phyloP scores from a whole-genome alignment of 2,888 invertebrate genomes.

The Malthinus seriepunctatus region DNA sequence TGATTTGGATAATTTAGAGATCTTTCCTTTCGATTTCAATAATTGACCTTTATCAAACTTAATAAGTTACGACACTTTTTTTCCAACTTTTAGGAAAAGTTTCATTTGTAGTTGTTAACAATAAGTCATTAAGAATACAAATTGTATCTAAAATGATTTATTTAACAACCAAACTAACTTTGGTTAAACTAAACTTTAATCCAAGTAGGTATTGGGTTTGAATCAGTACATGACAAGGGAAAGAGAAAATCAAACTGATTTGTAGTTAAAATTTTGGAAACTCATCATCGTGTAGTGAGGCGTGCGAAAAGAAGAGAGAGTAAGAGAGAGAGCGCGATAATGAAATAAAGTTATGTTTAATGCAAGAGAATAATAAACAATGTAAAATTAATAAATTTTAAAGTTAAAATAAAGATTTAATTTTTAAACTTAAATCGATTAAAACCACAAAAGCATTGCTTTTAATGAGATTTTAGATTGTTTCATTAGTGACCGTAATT shows the following conservation, averaged over 20 bases:
- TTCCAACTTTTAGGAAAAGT: no score
- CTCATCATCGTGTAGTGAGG: neutral
- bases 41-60: no score
- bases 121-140: neutral
- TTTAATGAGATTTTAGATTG: constrained; percentile 25
- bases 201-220: constrained; percentile 9
- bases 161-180: constrained; percentile 11
- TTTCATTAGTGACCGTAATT: constrained; percentile 26
- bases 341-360: no score
- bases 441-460: constrained; percentile 8
- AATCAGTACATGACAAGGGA: constrained; percentile 14
- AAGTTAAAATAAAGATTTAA: constrained; percentile 2
- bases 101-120: no score
- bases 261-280: constrained; percentile 2
- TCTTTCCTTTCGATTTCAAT: no score
- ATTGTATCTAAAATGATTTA: constrained; percentile 2
- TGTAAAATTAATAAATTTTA: neutral
- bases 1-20: no score
- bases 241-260: constrained; percentile 12
- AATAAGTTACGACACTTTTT: no score
- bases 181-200: constrained; percentile 11
- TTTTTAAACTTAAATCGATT: constrained; percentile 16
- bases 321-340: no score
- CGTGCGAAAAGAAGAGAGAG: no score
- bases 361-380: no score